Evolutionary conservation across 2,113 vertebrate species (phyloP), one percentile per base, ranked within the genome.

Genomic region (Chaetura pelagica): DNA sequence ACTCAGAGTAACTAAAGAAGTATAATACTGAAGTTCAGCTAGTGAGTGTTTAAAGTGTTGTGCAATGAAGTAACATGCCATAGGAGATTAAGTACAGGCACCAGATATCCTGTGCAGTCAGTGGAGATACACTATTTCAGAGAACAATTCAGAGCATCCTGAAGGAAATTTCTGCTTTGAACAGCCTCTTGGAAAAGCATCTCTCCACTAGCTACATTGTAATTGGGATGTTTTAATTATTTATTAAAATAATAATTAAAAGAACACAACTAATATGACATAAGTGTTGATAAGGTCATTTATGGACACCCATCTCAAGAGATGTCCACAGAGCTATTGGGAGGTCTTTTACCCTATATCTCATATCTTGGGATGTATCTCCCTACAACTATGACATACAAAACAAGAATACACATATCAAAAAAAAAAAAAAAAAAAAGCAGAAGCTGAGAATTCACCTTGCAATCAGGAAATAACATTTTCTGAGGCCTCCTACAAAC

Each of bases 61-160:
- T n/a, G 29, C 67, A 55, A 9, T 26, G 13, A 35, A n/a, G 35
- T 12, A 57, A 38, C 19, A 26, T 4, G 26, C 13, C 76, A 68
- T 69, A 23, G 27, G 15, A 44, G 21, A 35, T 1, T 2, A 19
- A 62, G 17, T 2, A 3, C 1, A 84, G 29, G 32, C 35, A 54
- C 3, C 2, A 10, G 38, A 34, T 6, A 4, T 5, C 51, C 11
- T 7, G 0, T 5, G 44, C 9, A 69, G 30, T 17, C 40, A 51
- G 23, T 26, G 34, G 29, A 51, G 32, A 73, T 9, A 20, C 1
- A 10, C 17, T 44, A 8, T 51, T 73, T 42, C 59, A 64, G 49
- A 83, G 22, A n/a, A 46, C 19, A n/a, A 15, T 21, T 18, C 5
- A 42, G 13, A 80, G 30, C 64, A 77, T 12, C 20, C 46, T 30